Conservation (phyloP, 2,113 vertebrate species). For the Pao palembangensis region DNA sequence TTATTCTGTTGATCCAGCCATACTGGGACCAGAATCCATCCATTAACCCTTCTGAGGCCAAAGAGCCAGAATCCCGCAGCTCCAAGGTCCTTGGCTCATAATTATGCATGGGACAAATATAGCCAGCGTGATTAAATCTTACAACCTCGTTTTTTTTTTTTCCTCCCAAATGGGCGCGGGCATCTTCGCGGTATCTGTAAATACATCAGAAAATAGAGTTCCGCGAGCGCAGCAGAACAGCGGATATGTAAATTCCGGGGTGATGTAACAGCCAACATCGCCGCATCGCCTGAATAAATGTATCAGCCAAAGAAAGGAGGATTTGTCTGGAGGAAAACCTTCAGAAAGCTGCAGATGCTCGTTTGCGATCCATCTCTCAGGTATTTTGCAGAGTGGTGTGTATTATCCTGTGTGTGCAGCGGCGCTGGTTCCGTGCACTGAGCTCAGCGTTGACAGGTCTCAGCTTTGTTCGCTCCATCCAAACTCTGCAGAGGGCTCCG, state of each 20-base stretch:
- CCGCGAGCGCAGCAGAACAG: background rate
- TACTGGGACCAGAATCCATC: background rate
- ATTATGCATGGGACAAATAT: constrained; percentile 20
- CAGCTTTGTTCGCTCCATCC: too few species aligned
- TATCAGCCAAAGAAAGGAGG: too few species aligned
- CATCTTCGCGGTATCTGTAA: background rate
- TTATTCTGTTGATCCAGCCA: too few species aligned
- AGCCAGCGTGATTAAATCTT: constrained; percentile 11
- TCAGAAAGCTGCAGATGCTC: too few species aligned
- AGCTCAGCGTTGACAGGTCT: too few species aligned
- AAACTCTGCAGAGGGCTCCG: too few species aligned
- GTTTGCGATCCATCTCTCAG: too few species aligned
- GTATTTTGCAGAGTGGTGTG: too few species aligned
- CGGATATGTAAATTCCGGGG: background rate
- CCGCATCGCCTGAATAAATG: background rate
- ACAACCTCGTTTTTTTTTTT: background rate
- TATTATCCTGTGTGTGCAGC: too few species aligned
- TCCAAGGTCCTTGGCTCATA: background rate
- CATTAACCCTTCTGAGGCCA: background rate
- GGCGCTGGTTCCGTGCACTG: too few species aligned
- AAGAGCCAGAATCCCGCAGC: constrained; percentile 5
- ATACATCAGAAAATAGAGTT: background rate
- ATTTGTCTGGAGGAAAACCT: too few species aligned
- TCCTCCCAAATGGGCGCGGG: background rate
- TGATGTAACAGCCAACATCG: background rate